Evolutionary conservation across 2,888 invertebrate species (phyloP).

Genomic region (Aromia moschata): DNA sequence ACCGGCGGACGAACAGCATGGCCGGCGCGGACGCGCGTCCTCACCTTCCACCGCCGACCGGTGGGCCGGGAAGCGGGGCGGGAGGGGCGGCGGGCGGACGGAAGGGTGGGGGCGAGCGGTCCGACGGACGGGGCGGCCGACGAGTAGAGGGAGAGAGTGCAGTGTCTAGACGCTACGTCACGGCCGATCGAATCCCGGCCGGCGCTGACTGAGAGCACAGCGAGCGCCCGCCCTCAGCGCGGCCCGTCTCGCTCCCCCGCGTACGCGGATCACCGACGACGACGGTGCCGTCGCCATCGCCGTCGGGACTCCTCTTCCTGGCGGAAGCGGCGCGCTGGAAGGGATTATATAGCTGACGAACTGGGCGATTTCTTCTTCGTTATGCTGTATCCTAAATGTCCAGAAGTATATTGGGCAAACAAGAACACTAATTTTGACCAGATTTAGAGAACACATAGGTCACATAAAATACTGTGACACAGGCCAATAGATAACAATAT

Average conservation of each 20-base stretch:
- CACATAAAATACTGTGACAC: too few relatives aligned
- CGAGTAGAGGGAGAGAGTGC: slow-evolving; percentile 23
- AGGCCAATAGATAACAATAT: too few relatives aligned
- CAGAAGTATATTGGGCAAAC: too few relatives aligned
- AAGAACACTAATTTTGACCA: too few relatives aligned
- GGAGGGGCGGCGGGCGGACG: background rate
- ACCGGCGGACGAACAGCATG: slow-evolving; percentile 33
- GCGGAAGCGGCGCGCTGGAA: too few relatives aligned
- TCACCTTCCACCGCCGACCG: slow-evolving; percentile 21
- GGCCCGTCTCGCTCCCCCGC: slow-evolving; percentile 14
- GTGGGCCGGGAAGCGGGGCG: slow-evolving; percentile 20
- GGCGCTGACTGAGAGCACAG: slow-evolving; percentile 28
- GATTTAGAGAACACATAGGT: too few relatives aligned
- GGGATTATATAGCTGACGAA: too few relatives aligned
- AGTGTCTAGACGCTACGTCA: slow-evolving; percentile 41
- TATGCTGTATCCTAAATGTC: too few relatives aligned
- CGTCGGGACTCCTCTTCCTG: slow-evolving; percentile 7
- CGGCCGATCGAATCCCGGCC: slow-evolving; percentile 33
- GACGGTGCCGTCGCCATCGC: slow-evolving; percentile 5
- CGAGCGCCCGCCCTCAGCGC: slow-evolving; percentile 21
- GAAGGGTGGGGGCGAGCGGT: too few relatives aligned
- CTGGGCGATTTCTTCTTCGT: too few relatives aligned
- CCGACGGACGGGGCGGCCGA: too few relatives aligned
- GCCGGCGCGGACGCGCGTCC: slow-evolving; percentile 33
- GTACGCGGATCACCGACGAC: slow-evolving; percentile 11